Percentiles rank a stretch among this genome's conserved stretches.
These are phyloP conservation scores for Ctenicera cuprea DNA, from an alignment of 2,888 invertebrate genomes.

Conservation along the genomic window DNA sequence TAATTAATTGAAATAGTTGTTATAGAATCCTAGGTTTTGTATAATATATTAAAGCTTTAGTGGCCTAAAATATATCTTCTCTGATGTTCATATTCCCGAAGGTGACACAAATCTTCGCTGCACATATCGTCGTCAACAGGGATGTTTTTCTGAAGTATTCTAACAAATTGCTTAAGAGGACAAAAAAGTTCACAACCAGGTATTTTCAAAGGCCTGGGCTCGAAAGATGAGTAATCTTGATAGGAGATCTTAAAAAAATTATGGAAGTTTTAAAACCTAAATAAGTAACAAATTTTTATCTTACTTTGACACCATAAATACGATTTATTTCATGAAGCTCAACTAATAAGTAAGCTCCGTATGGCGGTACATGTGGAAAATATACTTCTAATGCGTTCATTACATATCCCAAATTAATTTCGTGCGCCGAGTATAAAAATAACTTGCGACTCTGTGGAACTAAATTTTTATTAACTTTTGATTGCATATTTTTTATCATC, in stretches of 20 bases:
- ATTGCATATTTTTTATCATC: constrained; percentile 75
- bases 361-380: constrained; percentile 70
- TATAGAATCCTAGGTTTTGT: too few relatives aligned
- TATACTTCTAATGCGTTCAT: constrained; percentile 77
- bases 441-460: constrained; percentile 73
- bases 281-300: neutral
- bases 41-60: too few relatives aligned
- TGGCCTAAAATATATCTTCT: too few relatives aligned
- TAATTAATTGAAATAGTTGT: too few relatives aligned
- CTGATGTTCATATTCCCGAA: too few relatives aligned
- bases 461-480: constrained; percentile 66
- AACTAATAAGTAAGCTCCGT: constrained; percentile 47
- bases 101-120: neutral
- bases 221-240: constrained; percentile 72
- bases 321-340: constrained; percentile 63
- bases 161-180: constrained; percentile 73
- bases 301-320: constrained; percentile 60
- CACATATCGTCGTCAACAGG: constrained; percentile 9
- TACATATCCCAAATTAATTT: constrained; percentile 78
- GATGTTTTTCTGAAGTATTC: constrained; percentile 12
- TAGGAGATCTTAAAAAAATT: constrained; percentile 56
- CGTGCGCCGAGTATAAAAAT: constrained; percentile 79
- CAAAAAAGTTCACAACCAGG: constrained; percentile 77
- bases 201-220: constrained; percentile 73
- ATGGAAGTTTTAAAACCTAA: neutral